Evolutionary conservation across 2,888 invertebrate genomes (phyloP), one percentile per base, ranked within the genome.

Genomic region (Merodon equestris): DNA sequence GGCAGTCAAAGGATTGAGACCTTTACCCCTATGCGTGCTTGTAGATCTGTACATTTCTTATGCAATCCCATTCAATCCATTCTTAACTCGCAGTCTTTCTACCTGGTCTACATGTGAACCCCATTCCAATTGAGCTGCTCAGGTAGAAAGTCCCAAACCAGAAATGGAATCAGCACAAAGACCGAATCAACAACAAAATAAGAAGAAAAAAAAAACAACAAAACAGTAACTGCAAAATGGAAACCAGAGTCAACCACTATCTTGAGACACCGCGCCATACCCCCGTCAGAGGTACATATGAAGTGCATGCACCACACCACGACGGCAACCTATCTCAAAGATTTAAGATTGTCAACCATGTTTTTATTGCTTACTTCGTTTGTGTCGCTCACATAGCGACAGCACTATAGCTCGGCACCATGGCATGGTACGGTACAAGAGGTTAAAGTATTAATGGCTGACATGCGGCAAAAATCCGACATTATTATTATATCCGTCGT

Each of bases 261-360:
- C 63, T 12, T 47, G 14, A 14, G 14, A 15, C 15, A 45, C 14
- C 14, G 14, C 15, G 15, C 15, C 45, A 13, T 3, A 13, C 12
- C 17, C 15, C n/a, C 5, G 38, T 10, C 5, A 19, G 38, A 10
- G 64, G n/a, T 34, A 48, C 50, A 48, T 4, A 64, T 40, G 40
- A 10, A 40, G 60, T 13, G 50, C 17, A 40, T 61, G 19, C 13
- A 40, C 48, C 66, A 57, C 45, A 68, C 73, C 61, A 64, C 74
- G 63, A 64, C 70, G 74, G 79, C 63, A 63, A 79, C 79, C 73
- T 74, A 73, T 79, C 79, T 64, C 74, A 74, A 74, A 79, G 79
- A 79, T 79, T 79, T 79, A 79, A 74, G 79, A 79, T 79, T 79
- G 79, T 79, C 79, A 79, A 79, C 79, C 79, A 79, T 79, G 79